phyloP scores from a whole-genome alignment of 1,140 invertebrate genomes.

The Conus ventricosus region DNA sequence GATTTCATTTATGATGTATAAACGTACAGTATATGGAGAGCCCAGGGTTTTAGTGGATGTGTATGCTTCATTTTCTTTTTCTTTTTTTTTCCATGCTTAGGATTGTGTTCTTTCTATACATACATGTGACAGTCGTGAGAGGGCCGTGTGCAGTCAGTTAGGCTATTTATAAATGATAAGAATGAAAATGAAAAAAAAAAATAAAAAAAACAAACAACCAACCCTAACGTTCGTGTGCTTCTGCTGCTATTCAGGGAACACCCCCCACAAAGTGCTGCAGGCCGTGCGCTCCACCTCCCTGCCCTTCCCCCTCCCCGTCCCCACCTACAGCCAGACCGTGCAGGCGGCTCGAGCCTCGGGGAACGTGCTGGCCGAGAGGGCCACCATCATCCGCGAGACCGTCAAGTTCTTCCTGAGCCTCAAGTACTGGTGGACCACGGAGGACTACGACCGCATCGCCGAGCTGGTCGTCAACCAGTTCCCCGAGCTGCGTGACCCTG shows the following conservation, averaged over 20 bases:
- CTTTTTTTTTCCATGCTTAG: too few species aligned
- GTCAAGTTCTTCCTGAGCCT: constrained; percentile 46
- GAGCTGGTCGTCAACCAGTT: constrained; percentile 47
- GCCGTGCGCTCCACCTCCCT: constrained; percentile 20
- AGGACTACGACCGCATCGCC: constrained; percentile 50
- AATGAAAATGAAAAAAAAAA: too few species aligned
- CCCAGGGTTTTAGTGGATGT: too few species aligned
- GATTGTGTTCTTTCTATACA: too few species aligned
- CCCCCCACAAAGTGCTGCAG: constrained; percentile 21
- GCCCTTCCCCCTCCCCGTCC: constrained; percentile 22
- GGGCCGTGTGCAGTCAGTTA: too few species aligned
- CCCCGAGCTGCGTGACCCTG: constrained; percentile 38
- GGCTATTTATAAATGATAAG: too few species aligned
- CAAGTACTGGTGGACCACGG: constrained; percentile 51
- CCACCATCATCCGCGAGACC: constrained; percentile 48
- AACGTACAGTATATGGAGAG: too few species aligned
- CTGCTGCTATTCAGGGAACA: neutral
- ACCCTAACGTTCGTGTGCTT: too few species aligned
- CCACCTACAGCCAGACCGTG: constrained; percentile 32
- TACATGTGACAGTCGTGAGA: too few species aligned
- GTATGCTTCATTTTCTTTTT: too few species aligned
- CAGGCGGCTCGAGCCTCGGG: constrained; percentile 27
- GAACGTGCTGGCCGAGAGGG: constrained; percentile 36
- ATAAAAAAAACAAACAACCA: too few species aligned
- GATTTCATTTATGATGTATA: too few species aligned